Evolutionary conservation across 1,140 invertebrate species (phyloP).

Genomic region (Macrobrachium nipponense): DNA sequence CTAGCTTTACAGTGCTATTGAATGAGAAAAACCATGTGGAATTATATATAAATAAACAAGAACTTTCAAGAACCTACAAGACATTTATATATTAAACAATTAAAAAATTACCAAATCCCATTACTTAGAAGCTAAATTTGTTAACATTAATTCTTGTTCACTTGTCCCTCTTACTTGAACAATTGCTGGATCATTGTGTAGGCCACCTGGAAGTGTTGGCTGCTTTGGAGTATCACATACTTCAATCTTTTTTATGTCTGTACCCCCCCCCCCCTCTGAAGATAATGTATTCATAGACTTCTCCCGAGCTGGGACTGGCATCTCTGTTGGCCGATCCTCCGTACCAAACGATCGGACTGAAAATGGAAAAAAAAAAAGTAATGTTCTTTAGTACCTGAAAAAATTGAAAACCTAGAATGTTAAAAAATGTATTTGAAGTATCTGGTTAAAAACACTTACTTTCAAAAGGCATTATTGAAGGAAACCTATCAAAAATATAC

Average conservation of each 20-base stretch:
- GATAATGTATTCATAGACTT: conserved; percentile 98
- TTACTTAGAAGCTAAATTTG: too few relatives aligned
- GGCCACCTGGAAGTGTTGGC: conserved; percentile 67
- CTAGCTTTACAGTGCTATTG: too few relatives aligned
- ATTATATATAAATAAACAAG: too few relatives aligned
- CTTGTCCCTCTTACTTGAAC: conserved; percentile 76
- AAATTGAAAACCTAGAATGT: not conserved
- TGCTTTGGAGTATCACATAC: conserved; percentile 83
- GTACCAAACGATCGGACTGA: conserved; percentile 98
- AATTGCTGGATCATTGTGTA: conserved; percentile 93
- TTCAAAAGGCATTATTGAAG: too few relatives aligned
- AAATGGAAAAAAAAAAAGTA: conserved; percentile 70
- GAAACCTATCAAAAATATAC: too few relatives aligned
- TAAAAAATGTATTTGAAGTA: too few relatives aligned
- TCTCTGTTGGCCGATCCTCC: conserved; percentile 93
- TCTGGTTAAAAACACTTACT: too few relatives aligned
- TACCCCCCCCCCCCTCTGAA: conserved; percentile 97
- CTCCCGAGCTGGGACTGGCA: conserved; percentile 94
- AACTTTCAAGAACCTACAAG: too few relatives aligned
- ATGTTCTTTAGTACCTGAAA: not conserved
- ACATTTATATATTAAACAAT: too few relatives aligned
- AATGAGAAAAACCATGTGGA: too few relatives aligned
- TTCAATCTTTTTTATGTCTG: conserved; percentile 98
- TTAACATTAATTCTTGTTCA: too few relatives aligned
- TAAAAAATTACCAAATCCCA: too few relatives aligned